Base-by-base conservation (phyloP, 2,888 invertebrate genomes). In the Agrypnus murinus region DNA sequence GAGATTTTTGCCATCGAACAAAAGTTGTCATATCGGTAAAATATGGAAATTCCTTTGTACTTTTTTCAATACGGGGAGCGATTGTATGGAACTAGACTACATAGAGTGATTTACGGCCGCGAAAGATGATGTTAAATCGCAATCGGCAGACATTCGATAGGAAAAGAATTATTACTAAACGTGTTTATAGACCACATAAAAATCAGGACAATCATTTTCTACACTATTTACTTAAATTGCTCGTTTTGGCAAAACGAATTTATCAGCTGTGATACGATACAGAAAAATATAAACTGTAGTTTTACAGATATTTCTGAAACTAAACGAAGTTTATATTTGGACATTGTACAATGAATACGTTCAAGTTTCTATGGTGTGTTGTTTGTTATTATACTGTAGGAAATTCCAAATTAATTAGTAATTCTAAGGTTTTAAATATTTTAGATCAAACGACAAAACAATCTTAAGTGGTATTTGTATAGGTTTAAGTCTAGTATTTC, bases 1-100 rank as follows among this genome's bases (percentile, higher is more conserved):
- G 32, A 57, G 43, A 57, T 65, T 65, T 45, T 38, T 38, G 25
- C 12, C 57, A 14, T 19, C 57, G 57, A 57, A 48, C 58, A 58
- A 58, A 58, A 58, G 53, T 57, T 65, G 65, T 65, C 65, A 65
- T 65, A 65, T 58, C 46, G 43, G 38, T 65, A 65, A 65, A 65
- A 65, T 65, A 65, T 65, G 65, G 65, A 65, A 64, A 65, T 65
- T 65, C 58, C 25, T 65, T 65, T 65, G 55, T 64, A 64, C 57
- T 32, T 55, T 65, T 65, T 65, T 65, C 65, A 65, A 65, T 65
- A 46, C 65, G 57, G 34, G n/a, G 34, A 45, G 25, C 34, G 57
- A 55, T 57, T 65, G 45, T 58, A 65, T 58, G 40, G 55, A 64
- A 57, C 34, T 65, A 65, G 53, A 65, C 65, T 65, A 65, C 57